Conservation (phyloP, 2,797 vertebrate genomes). For the Semaprochilodus insignis region DNA sequence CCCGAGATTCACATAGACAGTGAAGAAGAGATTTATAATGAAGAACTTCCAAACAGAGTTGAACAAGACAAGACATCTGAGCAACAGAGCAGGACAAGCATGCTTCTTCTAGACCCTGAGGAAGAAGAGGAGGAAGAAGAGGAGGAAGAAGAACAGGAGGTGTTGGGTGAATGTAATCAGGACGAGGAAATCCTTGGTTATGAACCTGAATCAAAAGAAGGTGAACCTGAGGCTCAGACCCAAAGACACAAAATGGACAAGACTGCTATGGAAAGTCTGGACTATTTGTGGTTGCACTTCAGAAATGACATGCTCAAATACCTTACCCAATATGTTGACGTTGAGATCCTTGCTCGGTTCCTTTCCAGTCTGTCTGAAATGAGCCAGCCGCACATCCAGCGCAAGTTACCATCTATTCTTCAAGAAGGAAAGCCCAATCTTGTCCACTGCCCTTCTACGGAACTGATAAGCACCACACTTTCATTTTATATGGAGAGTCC, state of each 20-base stretch:
- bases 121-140: background rate
- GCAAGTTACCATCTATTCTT: constrained; percentile 68
- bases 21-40: background rate
- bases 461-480: constrained; percentile 73
- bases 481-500: constrained; percentile 71
- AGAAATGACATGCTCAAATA: constrained; percentile 66
- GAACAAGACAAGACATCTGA: background rate
- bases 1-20: background rate
- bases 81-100: background rate
- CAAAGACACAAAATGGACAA: constrained; percentile 6
- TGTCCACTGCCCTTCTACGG: constrained; percentile 71
- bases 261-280: constrained; percentile 53
- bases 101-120: background rate
- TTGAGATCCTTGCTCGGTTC: constrained; percentile 69
- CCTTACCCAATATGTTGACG: constrained; percentile 70
- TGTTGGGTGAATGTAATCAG: background rate
- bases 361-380: constrained; percentile 69
- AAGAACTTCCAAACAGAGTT: background rate
- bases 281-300: constrained; percentile 74
- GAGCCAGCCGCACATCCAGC: constrained; percentile 60
- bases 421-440: constrained; percentile 79
- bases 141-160: background rate
- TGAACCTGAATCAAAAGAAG: constrained; percentile 49
- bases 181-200: constrained; percentile 4
- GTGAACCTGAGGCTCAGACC: constrained; percentile 1